phyloP scores from a whole-genome alignment of 1,140 invertebrate species.

The Paraescarpia echinospica region DNA sequence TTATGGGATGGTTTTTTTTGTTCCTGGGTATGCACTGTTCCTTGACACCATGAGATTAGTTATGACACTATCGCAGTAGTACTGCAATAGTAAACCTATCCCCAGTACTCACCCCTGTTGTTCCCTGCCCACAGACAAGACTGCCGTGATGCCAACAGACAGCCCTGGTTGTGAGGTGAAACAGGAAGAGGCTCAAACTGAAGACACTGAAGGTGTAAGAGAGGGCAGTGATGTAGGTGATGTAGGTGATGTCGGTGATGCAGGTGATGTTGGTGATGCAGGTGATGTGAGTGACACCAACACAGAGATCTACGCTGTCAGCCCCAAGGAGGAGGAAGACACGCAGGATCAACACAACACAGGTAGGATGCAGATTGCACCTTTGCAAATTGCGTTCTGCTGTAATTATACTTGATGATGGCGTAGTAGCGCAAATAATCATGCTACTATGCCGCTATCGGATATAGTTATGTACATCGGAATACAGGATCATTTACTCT shows the following conservation, averaged over 20 bases:
- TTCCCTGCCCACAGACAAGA: neutral
- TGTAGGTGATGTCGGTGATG: neutral
- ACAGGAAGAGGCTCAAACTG: neutral
- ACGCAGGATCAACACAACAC: neutral
- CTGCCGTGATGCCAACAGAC: neutral
- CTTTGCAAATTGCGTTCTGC: too few species aligned
- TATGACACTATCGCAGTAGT: too few species aligned
- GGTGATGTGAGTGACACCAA: neutral
- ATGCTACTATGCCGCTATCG: too few species aligned
- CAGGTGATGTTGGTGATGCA: neutral
- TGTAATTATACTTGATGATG: too few species aligned
- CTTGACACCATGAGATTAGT: too few species aligned
- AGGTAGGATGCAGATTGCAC: neutral
- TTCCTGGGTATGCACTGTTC: too few species aligned
- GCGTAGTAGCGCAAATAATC: too few species aligned
- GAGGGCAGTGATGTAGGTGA: neutral
- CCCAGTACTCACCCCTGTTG: too few species aligned
- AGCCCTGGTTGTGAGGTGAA: neutral
- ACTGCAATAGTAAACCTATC: too few species aligned
- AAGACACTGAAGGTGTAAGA: neutral
- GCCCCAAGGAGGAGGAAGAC: neutral
- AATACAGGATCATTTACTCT: too few species aligned
- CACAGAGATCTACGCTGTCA: neutral
- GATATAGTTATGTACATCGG: too few species aligned
- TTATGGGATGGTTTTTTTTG: too few species aligned